Evolutionary conservation across 2,797 vertebrate genomes (phyloP), one percentile per base, ranked within the genome.

Genomic region (Melanotaenia maccullochi): DNA sequence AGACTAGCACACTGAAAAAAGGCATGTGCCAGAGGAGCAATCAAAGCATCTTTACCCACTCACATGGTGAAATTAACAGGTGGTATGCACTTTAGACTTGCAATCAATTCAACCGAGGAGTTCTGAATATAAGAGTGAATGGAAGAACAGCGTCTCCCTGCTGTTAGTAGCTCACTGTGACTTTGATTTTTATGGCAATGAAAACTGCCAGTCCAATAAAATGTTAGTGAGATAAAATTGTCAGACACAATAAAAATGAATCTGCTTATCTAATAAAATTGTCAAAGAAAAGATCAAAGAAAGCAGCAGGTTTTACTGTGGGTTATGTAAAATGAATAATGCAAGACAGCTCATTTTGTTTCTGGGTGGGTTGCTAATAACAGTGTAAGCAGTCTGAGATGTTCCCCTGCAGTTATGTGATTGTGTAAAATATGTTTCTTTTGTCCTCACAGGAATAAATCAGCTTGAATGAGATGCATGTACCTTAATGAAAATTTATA

Each of bases 121-220:
- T 64, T 76, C 12, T 52, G 49, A 66, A 69, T 25, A 42, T 65
- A 67, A 62, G 47, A 62, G 66, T 25, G 38, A 61, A 36, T 49
- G 68, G 60, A 71, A 62, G 1, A 5, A 35, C 61, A 9, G 47
- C 2, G 30, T 76, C 28, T 68, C 64, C 82, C 76, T 54, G 69
- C 74, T 71, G 82, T 68, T 77, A 40, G 56, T 35, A 75, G 52
- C 78, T 69, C 70, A 66, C 77, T 56, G 68, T 55, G 70, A 25
- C 59, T 79, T 76, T 79, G 66, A 78, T 78, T 86, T 81, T 75
- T 60, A 76, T 60, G 40, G 70, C 73, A 32, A 57, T 25, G 55
- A 75, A 78, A 86, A 76, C 67, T 65, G 59, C 24, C 7, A 32
- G n/a, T 69, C 82, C 67, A 78, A 76, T 85, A 80, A 79, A 85